Conservation (phyloP, 2,888 invertebrate genomes). For the Machimus atricapillus region DNA sequence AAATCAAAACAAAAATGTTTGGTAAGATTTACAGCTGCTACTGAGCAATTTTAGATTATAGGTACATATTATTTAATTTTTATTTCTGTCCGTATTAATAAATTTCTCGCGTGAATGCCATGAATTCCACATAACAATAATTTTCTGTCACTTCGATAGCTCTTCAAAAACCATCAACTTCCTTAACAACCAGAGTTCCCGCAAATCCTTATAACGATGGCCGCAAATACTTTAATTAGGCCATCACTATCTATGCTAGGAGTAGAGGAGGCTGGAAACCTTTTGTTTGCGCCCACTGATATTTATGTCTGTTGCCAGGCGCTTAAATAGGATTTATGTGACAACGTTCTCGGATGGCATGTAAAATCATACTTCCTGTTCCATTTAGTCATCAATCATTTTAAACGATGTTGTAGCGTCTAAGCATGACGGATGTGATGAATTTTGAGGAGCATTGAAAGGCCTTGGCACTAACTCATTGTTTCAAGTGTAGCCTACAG, state of each 20-base stretch:
- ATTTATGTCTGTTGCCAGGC: background rate
- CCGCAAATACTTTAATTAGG: background rate
- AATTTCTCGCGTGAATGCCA: background rate
- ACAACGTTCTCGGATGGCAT: background rate
- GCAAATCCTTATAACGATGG: background rate
- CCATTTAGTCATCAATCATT: background rate
- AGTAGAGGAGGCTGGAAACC: background rate
- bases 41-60: background rate
- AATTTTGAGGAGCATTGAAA: background rate
- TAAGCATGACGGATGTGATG: background rate
- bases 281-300: background rate
- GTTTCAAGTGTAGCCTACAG: background rate
- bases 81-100: background rate
- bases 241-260: background rate
- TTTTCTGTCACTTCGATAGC: background rate
- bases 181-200: background rate
- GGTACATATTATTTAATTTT: background rate
- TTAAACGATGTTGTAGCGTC: background rate
- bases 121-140: background rate
- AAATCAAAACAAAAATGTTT: too few relatives aligned
- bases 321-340: background rate
- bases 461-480: background rate
- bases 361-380: background rate
- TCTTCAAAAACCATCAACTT: background rate
- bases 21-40: background rate